Percentiles rank a stretch among this genome's conserved stretches.
Conservation (phyloP, 2,113 vertebrate species). For the Rutilus rutilus region DNA sequence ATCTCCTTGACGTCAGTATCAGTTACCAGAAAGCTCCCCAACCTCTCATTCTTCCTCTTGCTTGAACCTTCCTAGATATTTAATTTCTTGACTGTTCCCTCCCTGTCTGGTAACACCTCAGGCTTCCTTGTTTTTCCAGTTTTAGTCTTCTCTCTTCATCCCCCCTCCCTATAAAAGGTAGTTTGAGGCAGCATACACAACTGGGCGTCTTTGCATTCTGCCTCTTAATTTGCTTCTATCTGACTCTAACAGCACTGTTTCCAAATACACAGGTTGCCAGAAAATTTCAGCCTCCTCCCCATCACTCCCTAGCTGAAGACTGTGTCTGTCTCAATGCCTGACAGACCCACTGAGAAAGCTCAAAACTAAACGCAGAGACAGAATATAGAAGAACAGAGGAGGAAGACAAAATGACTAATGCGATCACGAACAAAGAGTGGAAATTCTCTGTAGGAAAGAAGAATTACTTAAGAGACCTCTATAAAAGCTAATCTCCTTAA, state of each 20-base stretch:
- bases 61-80: conserved; percentile 11
- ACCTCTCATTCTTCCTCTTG: conserved; percentile 7
- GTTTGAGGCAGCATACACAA: neutral
- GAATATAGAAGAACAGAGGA: neutral
- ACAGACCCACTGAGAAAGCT: neutral
- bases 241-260: neutral
- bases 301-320: neutral
- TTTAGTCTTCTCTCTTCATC: neutral
- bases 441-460: neutral
- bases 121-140: neutral
- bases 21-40: conserved; percentile 15
- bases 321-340: neutral
- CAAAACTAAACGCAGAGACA: conserved; percentile 3
- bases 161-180: neutral
- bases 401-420: neutral
- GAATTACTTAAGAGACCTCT: neutral
- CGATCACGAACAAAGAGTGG: neutral
- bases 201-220: neutral
- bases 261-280: conserved; percentile 10
- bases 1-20: conserved; percentile 37
- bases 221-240: neutral
- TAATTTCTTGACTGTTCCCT: neutral
- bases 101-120: neutral
- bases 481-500: neutral
- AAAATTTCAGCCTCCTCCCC: neutral